Base-by-base conservation (phyloP, 2,888 invertebrate genomes). In the Patella ulyssiponensis region DNA sequence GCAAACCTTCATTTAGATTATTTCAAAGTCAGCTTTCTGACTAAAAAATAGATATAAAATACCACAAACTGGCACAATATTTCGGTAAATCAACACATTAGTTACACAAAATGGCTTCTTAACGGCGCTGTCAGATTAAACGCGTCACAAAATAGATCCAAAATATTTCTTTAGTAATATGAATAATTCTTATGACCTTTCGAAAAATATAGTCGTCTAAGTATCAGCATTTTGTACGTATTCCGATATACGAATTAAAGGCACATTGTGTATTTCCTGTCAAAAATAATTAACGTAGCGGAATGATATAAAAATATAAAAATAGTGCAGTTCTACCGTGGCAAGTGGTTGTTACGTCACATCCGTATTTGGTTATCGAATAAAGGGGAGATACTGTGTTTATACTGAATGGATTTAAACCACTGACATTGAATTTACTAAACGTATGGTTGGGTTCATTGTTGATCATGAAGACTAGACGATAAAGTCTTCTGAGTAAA, bases 291-390 rank as follows among this genome's bases (percentile, higher is more conserved):
- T 33, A 23, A 27, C 44, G n/a, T 14, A n/a, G n/a, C 76, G 75
- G 78, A 76, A 76, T 71, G 70, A 77, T 78, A 75, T 72, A 70
- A 27, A 17, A 52, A 58, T 56, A 54, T 27, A 74, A 80, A 80
- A 80, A 56, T 78, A 80, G 80, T 80, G 69, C 80, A 72, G 27
- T 71, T 71, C 76, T 76, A 69, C 82, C 82, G 82, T 83, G 82
- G 82, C 85, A 84, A 82, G 83, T 83, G 83, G 81, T 79, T 75
- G 79, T 83, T 82, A 85, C 83, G 84, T 85, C 85, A 85, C 74
- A 74, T 80, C 80, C 80, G 76, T 53, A 44, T 44, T 44, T 44
- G 44, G 44, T 44, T 44, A 44, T 44, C 44, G 44, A 44, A 44
- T 44, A 44, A 44, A 44, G 44, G 44, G 44, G 44, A 44, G 44